Percentiles rank a stretch among this genome's conserved stretches.
Evolutionary conservation across 2,888 invertebrate genomes (phyloP).

Genomic region (Rhagophthalmus giganteus): DNA sequence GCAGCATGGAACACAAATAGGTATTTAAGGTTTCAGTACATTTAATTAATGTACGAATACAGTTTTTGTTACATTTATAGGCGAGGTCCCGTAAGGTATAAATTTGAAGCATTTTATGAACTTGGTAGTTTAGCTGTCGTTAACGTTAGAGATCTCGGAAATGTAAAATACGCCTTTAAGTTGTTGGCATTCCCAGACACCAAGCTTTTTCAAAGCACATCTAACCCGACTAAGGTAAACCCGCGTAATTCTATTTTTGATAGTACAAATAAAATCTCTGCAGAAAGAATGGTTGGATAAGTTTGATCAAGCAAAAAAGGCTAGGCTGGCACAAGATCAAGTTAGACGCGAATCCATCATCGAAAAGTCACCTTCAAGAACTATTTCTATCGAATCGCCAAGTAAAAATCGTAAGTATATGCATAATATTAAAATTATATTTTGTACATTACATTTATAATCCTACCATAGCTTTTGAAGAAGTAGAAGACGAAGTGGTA

Average conservation of each 20-base stretch:
- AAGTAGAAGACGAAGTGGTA: slow-evolving; percentile 50
- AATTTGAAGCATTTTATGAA: slow-evolving; percentile 82
- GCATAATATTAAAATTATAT: background rate
- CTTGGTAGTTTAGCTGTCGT: slow-evolving; percentile 90
- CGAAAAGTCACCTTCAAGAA: slow-evolving; percentile 56
- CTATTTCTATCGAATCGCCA: slow-evolving; percentile 56
- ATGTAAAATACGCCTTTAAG: slow-evolving; percentile 91
- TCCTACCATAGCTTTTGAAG: slow-evolving; percentile 51
- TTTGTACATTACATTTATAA: slow-evolving; percentile 1
- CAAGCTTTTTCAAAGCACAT: slow-evolving; percentile 87
- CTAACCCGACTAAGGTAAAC: slow-evolving; percentile 62
- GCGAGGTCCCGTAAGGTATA: slow-evolving; percentile 78
- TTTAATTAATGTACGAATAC: no score
- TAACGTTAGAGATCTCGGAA: slow-evolving; percentile 88
- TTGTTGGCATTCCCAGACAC: slow-evolving; percentile 92
- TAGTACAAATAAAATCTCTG: no score
- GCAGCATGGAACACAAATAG: slow-evolving; percentile 78
- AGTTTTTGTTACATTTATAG: slow-evolving; percentile 46
- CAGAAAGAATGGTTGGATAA: slow-evolving; percentile 93
- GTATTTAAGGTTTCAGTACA: no score
- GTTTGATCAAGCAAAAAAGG: slow-evolving; percentile 87
- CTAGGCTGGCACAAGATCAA: slow-evolving; percentile 68
- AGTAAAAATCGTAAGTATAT: slow-evolving; percentile 51
- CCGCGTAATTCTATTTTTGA: no score
- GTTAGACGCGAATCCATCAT: slow-evolving; percentile 52